Conservation (phyloP, 2,888 invertebrate species). For the Hirtodrosophila confusa region DNA sequence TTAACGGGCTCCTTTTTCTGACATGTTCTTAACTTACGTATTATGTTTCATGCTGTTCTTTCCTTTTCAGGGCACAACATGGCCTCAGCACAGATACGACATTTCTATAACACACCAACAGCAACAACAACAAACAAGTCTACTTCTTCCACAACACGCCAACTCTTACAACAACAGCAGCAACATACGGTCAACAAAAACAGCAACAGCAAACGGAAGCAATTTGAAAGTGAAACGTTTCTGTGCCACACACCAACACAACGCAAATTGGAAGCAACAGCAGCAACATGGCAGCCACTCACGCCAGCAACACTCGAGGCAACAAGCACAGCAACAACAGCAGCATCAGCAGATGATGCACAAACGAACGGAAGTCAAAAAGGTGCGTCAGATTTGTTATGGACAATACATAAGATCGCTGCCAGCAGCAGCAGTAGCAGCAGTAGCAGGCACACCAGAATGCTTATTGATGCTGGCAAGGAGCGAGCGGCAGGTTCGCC, state of each 20-base stretch:
- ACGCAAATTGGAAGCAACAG: slow-evolving; percentile 45
- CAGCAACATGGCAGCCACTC: slow-evolving; percentile 43
- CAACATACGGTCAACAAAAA: slow-evolving; percentile 43
- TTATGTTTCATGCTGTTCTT: slow-evolving; percentile 30
- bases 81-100: slow-evolving; percentile 84
- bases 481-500: slow-evolving; percentile 8
- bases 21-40: slow-evolving; percentile 48
- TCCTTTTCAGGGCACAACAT: slow-evolving; percentile 84
- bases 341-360: slow-evolving; percentile 67
- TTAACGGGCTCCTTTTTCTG: slow-evolving; percentile 13
- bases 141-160: slow-evolving; percentile 68
- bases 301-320: slow-evolving; percentile 28
- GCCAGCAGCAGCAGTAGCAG: slow-evolving; percentile 35
- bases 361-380: slow-evolving; percentile 56
- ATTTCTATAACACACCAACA: slow-evolving; percentile 82
- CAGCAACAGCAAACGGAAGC: slow-evolving; percentile 66
- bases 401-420: slow-evolving; percentile 68
- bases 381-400: slow-evolving; percentile 57
- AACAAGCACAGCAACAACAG: slow-evolving; percentile 22
- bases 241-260: slow-evolving; percentile 59
- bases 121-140: slow-evolving; percentile 68
- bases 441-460: slow-evolving; percentile 33
- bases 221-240: slow-evolving; percentile 71
- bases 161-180: slow-evolving; percentile 68
- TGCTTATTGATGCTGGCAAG: slow-evolving; percentile 39